These are phyloP conservation scores for Noctua fimbriata DNA, from an alignment of 2,888 invertebrate species.

Conservation along the genomic window DNA sequence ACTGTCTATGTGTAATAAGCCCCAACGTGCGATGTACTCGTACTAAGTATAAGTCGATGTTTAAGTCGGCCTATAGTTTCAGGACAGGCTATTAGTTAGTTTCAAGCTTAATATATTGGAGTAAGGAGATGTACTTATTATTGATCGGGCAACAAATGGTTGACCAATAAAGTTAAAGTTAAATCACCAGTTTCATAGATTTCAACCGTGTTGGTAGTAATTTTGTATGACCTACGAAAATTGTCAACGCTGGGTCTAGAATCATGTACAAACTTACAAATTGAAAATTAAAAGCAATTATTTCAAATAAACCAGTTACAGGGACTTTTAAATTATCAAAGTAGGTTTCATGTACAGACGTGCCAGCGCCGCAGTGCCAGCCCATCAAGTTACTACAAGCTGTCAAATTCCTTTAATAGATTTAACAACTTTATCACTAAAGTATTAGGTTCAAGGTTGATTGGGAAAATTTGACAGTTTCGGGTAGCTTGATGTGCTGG, in stretches of 20 bases:
- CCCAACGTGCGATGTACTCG: not conserved
- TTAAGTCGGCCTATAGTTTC: too few species aligned
- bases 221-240: not conserved
- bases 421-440: too few species aligned
- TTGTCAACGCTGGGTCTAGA: too few species aligned
- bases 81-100: not conserved
- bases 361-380: too few species aligned
- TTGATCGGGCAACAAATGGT: not conserved
- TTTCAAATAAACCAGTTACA: not conserved
- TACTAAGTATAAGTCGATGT: not conserved
- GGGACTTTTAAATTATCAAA: not conserved
- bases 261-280: not conserved
- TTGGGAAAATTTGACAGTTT: too few species aligned
- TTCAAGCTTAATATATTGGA: not conserved
- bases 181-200: not conserved
- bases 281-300: not conserved
- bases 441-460: too few species aligned
- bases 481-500: too few species aligned
- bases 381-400: too few species aligned
- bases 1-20: not conserved
- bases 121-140: not conserved
- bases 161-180: not conserved
- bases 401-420: too few species aligned
- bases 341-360: not conserved
- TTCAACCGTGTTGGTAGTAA: not conserved